Base-by-base conservation (phyloP, 64 coral and sea anemone genomes). In the Dendrophyllia cribrosa region DNA sequence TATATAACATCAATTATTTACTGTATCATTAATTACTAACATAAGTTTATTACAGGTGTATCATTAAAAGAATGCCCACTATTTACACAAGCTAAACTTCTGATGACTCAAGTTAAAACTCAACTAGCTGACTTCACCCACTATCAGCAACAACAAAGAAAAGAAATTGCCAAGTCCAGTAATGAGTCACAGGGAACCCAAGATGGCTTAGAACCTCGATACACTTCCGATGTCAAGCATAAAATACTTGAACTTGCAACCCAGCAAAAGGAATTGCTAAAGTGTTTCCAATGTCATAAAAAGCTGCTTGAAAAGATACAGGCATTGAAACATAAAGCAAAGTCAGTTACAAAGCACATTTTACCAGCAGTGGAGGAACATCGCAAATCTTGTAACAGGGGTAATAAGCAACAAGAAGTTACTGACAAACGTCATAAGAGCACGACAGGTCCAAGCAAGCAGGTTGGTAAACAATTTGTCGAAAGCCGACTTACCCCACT, bases 291-390 rank as follows among this genome's bases (percentile, higher is more conserved):
- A 6, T 66, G 80, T 84, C 59, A 84, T 21, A 84, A 84, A 67
- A 84, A 67, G 7, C 80, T 84, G 20, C 15, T 84, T 66, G 80
- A 84, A n/a, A 84, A 84, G 62, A 48, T 84, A 52, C 80, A 68
- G 45, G 19, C 16, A 23, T 22, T 84, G 43, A 84, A 84, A 67
- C 16, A 84, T 19, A 84, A 23, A 20, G 20, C 60, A 43, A 84
- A 67, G 58, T 49, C 62, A 68, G 19, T 3, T 16, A 23, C 60
- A 48, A 51, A 68, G n/a, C 16, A 67, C 20, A 51, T 68, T 51
- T 14, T 84, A 68, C 80, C 80, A 49, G 62, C 62, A n/a, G 20
- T 84, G 49, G 80, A 84, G 4, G 9, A 48, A 23, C 80, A 84
- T 17, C 34, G 24, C 34, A 82, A 82, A 63, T 64, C 78, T 82